Conservation (phyloP, 1,140 invertebrate species). For the Scylla paramamosain region DNA sequence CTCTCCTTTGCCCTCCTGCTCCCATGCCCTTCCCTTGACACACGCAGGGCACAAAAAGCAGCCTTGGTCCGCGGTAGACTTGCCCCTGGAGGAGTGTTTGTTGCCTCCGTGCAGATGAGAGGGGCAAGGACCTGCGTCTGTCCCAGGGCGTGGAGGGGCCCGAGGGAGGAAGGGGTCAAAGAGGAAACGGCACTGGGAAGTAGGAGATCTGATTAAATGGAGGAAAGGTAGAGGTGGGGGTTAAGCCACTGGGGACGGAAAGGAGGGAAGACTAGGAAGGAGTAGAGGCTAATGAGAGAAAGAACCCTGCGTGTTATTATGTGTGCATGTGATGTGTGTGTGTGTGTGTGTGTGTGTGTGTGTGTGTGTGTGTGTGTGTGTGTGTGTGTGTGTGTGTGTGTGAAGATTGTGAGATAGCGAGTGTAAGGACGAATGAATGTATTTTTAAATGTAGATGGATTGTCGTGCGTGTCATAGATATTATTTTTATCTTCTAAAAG, state of each 20-base stretch:
- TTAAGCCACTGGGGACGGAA: neutral
- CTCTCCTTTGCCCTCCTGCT: neutral
- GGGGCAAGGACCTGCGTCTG: neutral
- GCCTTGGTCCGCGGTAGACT: neutral
- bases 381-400: too few relatives aligned
- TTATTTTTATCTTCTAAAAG: too few relatives aligned
- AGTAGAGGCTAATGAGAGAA: neutral
- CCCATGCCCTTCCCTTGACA: too few relatives aligned
- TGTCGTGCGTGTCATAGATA: too few relatives aligned
- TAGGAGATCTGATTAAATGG: neutral
- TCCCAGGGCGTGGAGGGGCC: neutral
- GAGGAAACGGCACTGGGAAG: neutral
- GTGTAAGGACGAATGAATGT: too few relatives aligned
- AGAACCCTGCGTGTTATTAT: neutral
- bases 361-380: too few relatives aligned
- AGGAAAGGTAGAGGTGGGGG: neutral
- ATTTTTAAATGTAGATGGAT: too few relatives aligned
- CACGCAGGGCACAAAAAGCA: too few relatives aligned
- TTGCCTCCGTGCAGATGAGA: neutral
- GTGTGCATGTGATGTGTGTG: neutral
- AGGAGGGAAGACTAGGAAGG: neutral
- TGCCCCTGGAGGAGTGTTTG: neutral
- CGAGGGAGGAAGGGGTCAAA: neutral
- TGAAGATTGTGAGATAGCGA: too few relatives aligned
- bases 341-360: neutral